Conservation (phyloP, 2,113 vertebrate genomes). For the Probosciger aterrimus region DNA sequence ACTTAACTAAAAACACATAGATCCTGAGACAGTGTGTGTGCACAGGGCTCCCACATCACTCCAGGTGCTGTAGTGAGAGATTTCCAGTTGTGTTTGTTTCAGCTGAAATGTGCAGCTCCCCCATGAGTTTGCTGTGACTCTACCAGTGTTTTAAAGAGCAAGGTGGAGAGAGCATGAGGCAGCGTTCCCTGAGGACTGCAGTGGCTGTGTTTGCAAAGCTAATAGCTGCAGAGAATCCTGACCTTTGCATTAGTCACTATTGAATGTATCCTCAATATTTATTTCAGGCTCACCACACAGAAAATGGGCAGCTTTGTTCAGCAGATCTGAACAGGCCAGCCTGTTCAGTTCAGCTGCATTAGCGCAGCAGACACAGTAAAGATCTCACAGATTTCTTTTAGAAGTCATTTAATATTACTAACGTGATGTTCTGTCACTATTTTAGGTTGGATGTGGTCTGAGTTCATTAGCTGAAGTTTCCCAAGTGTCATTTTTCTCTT, state of each 20-base stretch:
- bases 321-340: background rate
- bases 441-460: background rate
- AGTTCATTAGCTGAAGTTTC: background rate
- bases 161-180: background rate
- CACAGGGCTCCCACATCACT: background rate
- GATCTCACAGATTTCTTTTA: background rate
- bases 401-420: background rate
- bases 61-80: background rate
- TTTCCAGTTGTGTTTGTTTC: background rate
- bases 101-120: background rate
- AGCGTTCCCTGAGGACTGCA: background rate
- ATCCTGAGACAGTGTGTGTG: background rate
- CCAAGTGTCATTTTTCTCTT: background rate
- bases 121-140: background rate
- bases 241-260: background rate
- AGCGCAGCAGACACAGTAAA: background rate
- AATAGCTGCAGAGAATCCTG: background rate
- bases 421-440: background rate
- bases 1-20: background rate
- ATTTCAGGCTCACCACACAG: background rate
- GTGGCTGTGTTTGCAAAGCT: background rate
- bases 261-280: background rate
- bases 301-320: constrained; percentile 15
- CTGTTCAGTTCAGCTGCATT: background rate
- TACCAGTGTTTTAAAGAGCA: background rate